Base-by-base conservation (phyloP, 2,797 vertebrate genomes). In the Lindbergichthys nudifrons region DNA sequence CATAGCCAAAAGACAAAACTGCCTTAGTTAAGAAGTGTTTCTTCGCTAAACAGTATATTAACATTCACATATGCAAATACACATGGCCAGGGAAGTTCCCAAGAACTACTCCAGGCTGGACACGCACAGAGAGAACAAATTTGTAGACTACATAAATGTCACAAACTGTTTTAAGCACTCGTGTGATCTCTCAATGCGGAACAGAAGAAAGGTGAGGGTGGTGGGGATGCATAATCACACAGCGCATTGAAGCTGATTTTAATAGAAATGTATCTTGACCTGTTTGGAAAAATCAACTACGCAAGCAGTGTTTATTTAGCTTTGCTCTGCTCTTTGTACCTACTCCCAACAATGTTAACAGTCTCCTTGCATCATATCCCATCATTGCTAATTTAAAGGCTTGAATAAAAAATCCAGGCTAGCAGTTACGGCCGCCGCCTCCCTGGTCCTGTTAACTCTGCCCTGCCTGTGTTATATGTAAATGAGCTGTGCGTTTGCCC, bases 381-480 rank as follows among this genome's bases (percentile, higher is more conserved):
- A 79, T 86, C 64, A 74, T 74, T 74, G 77, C 73, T 82, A 72
- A 83, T 91, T 90, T 85, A 86, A 85, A 89, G 58, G 58, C 70
- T 75, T 69, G 63, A 84, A 88, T 89, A 77, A 84, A 86, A 88
- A 85, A 67, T 69, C 65, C 73, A 74, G 56, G 72, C 78, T 65
- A 23, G 23, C 23, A 23, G 23, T 23, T 23, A 23, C 23, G 23
- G 23, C 23, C 23, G 3, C 23, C 3, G 23, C 23, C 23, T 23
- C 23, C 23, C 23, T 23, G 23, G 23, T 23, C 23, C 23, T 23
- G 23, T 23, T 23, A 23, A 23, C 23, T 23, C 23, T 23, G 23
- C 23, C 23, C 3, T 23, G 23, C 23, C 23, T 23, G 23, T 23
- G 23, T 23, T 23, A 3, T 23, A 23, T 23, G 23, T 23, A 23